phyloP scores from a whole-genome alignment of 2,888 invertebrate genomes.

The Poecilobothrus nobilitatus region DNA sequence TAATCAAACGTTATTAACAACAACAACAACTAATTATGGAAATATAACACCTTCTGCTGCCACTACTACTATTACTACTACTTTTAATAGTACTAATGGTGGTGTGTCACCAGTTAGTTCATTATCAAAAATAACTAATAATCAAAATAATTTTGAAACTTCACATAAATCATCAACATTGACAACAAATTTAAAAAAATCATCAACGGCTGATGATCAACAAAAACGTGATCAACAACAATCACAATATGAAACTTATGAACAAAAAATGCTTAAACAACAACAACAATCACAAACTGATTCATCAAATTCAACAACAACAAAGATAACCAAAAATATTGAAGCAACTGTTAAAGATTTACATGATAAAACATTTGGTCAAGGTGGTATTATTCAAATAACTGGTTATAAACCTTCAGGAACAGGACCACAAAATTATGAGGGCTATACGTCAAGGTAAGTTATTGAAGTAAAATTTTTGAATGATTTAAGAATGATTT shows the following conservation, averaged over 20 bases:
- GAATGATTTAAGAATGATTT: neutral
- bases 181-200: neutral
- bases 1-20: slow-evolving; percentile 1
- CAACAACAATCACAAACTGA: slow-evolving; percentile 25
- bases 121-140: slow-evolving; percentile 9
- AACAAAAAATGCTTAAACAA: neutral
- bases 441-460: slow-evolving; percentile 60
- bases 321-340: slow-evolving; percentile 30
- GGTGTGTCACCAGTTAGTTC: slow-evolving; percentile 20
- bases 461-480: slow-evolving; percentile 23
- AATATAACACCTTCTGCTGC: slow-evolving; percentile 19
- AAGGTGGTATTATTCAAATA: slow-evolving; percentile 38
- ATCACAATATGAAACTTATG: neutral
- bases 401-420: slow-evolving; percentile 34
- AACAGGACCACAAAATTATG: slow-evolving; percentile 45
- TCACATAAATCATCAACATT: neutral
- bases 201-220: neutral
- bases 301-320: slow-evolving; percentile 27
- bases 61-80: slow-evolving; percentile 25
- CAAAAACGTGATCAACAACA: no score
- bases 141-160: slow-evolving; percentile 9
- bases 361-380: slow-evolving; percentile 44
- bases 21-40: neutral
- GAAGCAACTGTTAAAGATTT: slow-evolving; percentile 44
- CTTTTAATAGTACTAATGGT: slow-evolving; percentile 6